Evolutionary conservation across 2,113 vertebrate genomes (phyloP).

Genomic region (Nanger granti): DNA sequence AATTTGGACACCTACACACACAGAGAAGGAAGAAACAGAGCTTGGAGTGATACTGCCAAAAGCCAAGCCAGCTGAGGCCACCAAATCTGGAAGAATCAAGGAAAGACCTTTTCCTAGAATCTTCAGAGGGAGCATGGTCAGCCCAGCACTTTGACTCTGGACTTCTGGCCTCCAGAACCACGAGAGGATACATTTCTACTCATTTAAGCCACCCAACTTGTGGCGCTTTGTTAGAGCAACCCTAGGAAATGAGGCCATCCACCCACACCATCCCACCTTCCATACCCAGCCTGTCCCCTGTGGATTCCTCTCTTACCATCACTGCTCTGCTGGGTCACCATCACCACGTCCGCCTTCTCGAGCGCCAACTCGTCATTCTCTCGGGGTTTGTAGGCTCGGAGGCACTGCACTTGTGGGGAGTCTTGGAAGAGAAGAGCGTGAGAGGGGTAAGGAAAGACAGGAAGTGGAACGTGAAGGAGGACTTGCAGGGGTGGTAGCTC

Average conservation of each 20-base stretch:
- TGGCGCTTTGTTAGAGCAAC: background rate
- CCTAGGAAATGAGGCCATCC: background rate
- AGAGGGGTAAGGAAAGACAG: background rate
- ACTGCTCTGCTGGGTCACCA: constrained; percentile 88
- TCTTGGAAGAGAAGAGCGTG: constrained; percentile 75
- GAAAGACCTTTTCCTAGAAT: background rate
- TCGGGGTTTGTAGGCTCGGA: constrained; percentile 87
- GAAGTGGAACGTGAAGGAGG: no score
- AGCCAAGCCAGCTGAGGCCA: background rate
- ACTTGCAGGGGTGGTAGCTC: accelerated
- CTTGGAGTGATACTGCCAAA: background rate
- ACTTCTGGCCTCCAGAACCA: background rate
- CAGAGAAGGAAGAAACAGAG: background rate
- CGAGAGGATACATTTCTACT: background rate
- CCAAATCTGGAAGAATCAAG: background rate
- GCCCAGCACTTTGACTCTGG: background rate
- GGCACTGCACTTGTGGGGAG: constrained; percentile 90
- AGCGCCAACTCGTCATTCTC: constrained; percentile 94
- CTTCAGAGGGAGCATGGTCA: background rate
- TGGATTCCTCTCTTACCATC: constrained; percentile 82
- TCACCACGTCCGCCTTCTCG: constrained; percentile 94
- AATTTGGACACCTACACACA: background rate
- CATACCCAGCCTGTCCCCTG: accelerated
- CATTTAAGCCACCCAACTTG: background rate
- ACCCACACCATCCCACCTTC: accelerated